Evolutionary conservation across 2,113 vertebrate genomes (phyloP).

Genomic region (Labeo catla): DNA sequence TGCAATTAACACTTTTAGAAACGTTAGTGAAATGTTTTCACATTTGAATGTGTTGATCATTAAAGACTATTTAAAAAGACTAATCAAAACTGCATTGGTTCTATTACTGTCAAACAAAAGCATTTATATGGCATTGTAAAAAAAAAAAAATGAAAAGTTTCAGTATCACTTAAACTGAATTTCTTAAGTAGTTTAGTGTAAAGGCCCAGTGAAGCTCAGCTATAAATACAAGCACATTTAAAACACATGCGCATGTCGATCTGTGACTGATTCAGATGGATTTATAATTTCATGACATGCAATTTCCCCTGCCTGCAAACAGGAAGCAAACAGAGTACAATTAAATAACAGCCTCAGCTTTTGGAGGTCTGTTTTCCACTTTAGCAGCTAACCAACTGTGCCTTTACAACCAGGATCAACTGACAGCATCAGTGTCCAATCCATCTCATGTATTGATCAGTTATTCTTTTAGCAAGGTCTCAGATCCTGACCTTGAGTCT

Average conservation of each 20-base stretch:
- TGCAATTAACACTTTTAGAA: background rate
- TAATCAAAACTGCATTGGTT: background rate
- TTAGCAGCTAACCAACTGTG: slow-evolving; percentile 55
- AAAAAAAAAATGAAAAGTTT: background rate
- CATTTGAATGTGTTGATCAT: background rate
- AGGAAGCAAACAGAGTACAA: slow-evolving; percentile 3
- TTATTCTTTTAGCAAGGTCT: slow-evolving; percentile 48
- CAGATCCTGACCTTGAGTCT: slow-evolving; percentile 67
- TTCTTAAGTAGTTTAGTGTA: background rate
- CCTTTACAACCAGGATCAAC: slow-evolving; percentile 46
- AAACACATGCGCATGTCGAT: background rate
- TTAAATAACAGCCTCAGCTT: background rate
- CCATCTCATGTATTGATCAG: slow-evolving; percentile 65
- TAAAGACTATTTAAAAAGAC: background rate
- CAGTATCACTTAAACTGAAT: background rate
- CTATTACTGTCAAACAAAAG: background rate
- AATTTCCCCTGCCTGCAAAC: background rate
- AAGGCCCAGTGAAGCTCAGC: background rate
- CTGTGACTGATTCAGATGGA: slow-evolving; percentile 6
- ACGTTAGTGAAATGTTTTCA: background rate
- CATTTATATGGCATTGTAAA: background rate
- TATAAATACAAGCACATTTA: background rate
- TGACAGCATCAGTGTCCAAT: slow-evolving; percentile 60
- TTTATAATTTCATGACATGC: slow-evolving; percentile 14
- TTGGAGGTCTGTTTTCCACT: slow-evolving; percentile 46